Conservation (phyloP, 1,140 invertebrate genomes). For the Pseudomyrmex gracilis region DNA sequence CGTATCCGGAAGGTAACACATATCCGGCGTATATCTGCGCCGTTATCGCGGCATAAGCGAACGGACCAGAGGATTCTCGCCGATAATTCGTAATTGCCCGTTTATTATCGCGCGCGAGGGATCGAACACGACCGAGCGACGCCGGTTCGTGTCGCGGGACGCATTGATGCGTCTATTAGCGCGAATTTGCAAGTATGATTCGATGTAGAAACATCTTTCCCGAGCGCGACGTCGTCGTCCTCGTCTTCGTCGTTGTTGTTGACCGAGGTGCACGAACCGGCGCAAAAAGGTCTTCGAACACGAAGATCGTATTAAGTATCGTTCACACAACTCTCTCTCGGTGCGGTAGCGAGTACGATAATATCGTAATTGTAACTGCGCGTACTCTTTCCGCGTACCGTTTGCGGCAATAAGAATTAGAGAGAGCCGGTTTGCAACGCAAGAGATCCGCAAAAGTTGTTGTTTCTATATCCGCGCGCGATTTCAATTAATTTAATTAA, state of each 20-base stretch:
- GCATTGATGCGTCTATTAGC: constrained; percentile 82
- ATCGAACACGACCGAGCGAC: constrained; percentile 71
- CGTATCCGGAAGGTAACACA: constrained; percentile 78
- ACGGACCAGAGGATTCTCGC: constrained; percentile 71
- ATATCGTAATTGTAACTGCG: neutral
- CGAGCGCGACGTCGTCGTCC: constrained; percentile 39
- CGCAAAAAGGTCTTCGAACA: constrained; percentile 25
- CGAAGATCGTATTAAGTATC: constrained; percentile 21
- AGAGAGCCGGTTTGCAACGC: neutral
- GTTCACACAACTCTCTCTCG: constrained; percentile 16
- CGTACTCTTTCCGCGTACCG: neutral
- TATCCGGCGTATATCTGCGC: constrained; percentile 70
- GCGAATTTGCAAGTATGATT: constrained; percentile 82
- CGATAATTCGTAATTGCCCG: constrained; percentile 82
- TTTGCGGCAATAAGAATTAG: constrained; percentile 15
- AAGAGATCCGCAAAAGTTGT: neutral
- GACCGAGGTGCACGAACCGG: constrained; percentile 27
- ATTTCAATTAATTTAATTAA: neutral
- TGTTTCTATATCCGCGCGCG: neutral
- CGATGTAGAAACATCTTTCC: constrained; percentile 66
- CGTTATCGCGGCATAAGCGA: constrained; percentile 70
- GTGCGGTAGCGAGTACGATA: neutral
- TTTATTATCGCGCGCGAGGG: constrained; percentile 73
- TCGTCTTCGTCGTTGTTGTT: no score
- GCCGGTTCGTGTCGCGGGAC: constrained; percentile 77